Base-by-base conservation (phyloP, 2,888 invertebrate genomes). In the Pandemis corylana region DNA sequence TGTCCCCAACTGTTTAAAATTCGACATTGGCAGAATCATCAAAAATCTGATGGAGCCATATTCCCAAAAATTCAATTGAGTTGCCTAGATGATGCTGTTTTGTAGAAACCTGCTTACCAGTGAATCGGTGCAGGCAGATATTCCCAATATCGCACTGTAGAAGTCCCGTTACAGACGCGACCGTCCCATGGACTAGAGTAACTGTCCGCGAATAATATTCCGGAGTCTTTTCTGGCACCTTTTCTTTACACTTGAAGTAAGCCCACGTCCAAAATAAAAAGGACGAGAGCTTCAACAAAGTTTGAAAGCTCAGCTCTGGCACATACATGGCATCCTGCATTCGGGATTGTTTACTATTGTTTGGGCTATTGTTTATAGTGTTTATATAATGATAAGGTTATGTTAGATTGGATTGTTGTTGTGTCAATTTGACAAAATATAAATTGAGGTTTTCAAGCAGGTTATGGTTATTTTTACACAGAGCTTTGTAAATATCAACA, bases 201-300 rank as follows among this genome's bases (percentile, higher is more conserved):
- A 94, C 81, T 13, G 83, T 78, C 36, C 94, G 82, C 0, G 91
- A 90, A 75, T 86, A 86, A 89, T 90, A 93, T 76, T 94, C 94
- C 0, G 92, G 90, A 36, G 77, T 83, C 20, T 83, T 79, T 0
- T 78, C 76, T 1, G 86, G 85, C 20, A 78, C 74, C 2, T 67
- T 70, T 10, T 80, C 75, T 2, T 81, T 75, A 53, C 83, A 85
- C 74, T 82, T 80, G 15, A 91, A 36, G 79, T 94, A 94, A 42
- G 89, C 74, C 56, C 81, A 82, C 68, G 81, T 78, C 93, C 94
- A 94, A 68, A 87, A 85, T n/a, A 90, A 56, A 71, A 93, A 93
- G 1, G 94, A 93, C 7, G 82, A 53, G 28, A 92, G 79, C 77
- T 92, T 91, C 9, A 87, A 61, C 59, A 92, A 77, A 9, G 87